A percentile compares a stretch with the other conserved stretches of the same genome.
phyloP scores from a whole-genome alignment of 2,888 invertebrate species.

The Andrena flavipes region DNA sequence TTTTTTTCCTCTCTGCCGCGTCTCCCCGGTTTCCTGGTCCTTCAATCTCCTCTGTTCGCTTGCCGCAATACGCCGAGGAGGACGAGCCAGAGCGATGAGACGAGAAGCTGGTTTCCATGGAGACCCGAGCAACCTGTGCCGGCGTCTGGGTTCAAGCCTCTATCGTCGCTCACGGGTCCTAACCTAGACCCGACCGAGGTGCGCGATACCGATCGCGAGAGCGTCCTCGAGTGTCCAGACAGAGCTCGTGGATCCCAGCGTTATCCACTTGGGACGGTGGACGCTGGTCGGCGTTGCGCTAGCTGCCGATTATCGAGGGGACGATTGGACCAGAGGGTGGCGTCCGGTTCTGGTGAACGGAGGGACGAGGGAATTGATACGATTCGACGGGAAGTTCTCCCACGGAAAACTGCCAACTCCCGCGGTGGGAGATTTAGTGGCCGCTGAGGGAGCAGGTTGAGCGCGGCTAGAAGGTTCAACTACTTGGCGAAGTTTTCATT shows the following conservation, averaged over 20 bases:
- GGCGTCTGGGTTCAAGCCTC: conserved; percentile 67
- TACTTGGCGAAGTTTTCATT: conserved; percentile 48
- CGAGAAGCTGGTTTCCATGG: conserved; percentile 75
- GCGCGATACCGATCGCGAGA: conserved; percentile 32
- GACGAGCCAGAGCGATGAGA: conserved; percentile 63
- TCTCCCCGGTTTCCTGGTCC: conserved; percentile 39
- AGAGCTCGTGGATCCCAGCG: neutral
- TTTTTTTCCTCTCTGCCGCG: conserved; percentile 12
- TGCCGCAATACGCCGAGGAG: conserved; percentile 60
- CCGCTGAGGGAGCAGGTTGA: neutral
- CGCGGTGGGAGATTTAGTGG: conserved; percentile 1
- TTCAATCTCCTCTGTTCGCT: conserved; percentile 41
- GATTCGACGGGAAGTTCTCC: neutral
- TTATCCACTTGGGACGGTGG: neutral
- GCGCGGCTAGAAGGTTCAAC: conserved; percentile 18
- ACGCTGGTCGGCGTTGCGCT: neutral
- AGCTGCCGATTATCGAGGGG: neutral
- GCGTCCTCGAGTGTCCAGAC: neutral
- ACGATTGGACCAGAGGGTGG: neutral
- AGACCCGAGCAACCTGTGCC: conserved; percentile 72
- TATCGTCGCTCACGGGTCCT: conserved; percentile 56
- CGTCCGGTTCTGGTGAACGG: neutral
- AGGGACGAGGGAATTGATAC: neutral
- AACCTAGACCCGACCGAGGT: conserved; percentile 33
- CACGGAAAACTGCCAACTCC: conserved; percentile 23